phyloP scores from a whole-genome alignment of 2,888 invertebrate genomes.

The Malachius bipustulatus region DNA sequence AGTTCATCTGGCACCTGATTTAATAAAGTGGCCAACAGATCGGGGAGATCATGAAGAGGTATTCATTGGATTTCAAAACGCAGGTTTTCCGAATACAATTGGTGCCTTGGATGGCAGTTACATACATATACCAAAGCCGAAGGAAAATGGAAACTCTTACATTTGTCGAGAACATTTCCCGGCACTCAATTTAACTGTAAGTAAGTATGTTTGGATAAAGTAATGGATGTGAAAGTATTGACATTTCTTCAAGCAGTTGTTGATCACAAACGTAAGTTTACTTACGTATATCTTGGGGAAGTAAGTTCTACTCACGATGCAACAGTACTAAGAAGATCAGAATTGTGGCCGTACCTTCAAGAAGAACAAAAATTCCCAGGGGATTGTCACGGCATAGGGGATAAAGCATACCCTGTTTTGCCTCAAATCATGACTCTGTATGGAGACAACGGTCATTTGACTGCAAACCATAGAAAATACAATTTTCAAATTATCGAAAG shows the following conservation, averaged over 20 bases:
- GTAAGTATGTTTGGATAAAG: neutral
- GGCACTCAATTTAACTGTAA: neutral
- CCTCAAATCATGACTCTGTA: slow-evolving; percentile 8
- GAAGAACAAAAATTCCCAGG: slow-evolving; percentile 8
- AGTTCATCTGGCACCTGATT: neutral
- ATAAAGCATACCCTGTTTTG: slow-evolving; percentile 9
- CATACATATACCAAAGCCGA: neutral
- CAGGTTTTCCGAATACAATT: neutral
- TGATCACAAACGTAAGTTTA: slow-evolving; percentile 9
- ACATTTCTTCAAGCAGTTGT: slow-evolving; percentile 11
- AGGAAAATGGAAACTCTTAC: neutral
- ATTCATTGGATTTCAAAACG: neutral
- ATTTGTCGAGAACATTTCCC: slow-evolving; percentile 2
- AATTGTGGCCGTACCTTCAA: slow-evolving; percentile 10
- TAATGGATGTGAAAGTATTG: no score
- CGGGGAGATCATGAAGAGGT: neutral
- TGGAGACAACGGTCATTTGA: slow-evolving; percentile 8
- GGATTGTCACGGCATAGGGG: slow-evolving; percentile 7
- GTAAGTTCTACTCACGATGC: slow-evolving; percentile 14
- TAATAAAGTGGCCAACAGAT: neutral
- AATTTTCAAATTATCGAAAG: no score
- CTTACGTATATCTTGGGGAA: slow-evolving; percentile 12
- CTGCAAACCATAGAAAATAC: no score
- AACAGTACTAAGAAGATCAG: slow-evolving; percentile 9
- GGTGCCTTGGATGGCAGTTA: slow-evolving; percentile 2